These are phyloP conservation scores for Aphelenchoides avenae DNA, from an alignment of 1,140 invertebrate genomes.

Conservation along the genomic window DNA sequence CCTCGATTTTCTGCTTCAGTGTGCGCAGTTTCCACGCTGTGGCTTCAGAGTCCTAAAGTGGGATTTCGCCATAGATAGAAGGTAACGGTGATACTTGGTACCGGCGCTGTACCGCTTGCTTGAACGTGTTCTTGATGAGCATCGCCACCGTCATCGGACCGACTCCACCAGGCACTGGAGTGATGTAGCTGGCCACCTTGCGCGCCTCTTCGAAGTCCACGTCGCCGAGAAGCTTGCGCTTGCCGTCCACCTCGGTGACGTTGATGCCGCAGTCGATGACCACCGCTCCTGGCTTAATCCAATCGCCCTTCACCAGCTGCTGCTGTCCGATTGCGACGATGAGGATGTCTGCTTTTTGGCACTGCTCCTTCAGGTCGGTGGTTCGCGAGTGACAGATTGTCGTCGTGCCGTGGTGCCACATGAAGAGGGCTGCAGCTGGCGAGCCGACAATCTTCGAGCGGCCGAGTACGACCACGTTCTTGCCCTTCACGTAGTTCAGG, in stretches of 20 bases:
- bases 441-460: slow-evolving; percentile 96
- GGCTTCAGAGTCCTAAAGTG: not conserved
- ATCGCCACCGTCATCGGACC: slow-evolving; percentile 98
- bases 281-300: slow-evolving; percentile 95
- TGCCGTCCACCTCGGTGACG: slow-evolving; percentile 73
- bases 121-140: slow-evolving; percentile 90
- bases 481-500: slow-evolving; percentile 70
- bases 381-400: slow-evolving; percentile 88
- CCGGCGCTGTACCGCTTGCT: slow-evolving; percentile 62
- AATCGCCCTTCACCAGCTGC: slow-evolving; percentile 84
- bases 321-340: slow-evolving; percentile 89
- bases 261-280: slow-evolving; percentile 99
- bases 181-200: slow-evolving; percentile 78
- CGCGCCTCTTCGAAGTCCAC: slow-evolving; percentile 78
- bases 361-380: slow-evolving; percentile 51
- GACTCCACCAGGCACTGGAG: slow-evolving; percentile 94
- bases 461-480: slow-evolving; percentile 85
- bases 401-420: slow-evolving; percentile 86
- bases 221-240: slow-evolving; percentile 76
- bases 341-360: slow-evolving; percentile 77
- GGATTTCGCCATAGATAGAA: slow-evolving; percentile 14
- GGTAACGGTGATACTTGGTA: too few relatives aligned
- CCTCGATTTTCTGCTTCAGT: not conserved
- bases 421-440: slow-evolving; percentile 84
- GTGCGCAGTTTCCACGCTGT: slow-evolving; percentile 20